Conservation (phyloP, 2,888 invertebrate genomes). For the Linnaemya tessellans region DNA sequence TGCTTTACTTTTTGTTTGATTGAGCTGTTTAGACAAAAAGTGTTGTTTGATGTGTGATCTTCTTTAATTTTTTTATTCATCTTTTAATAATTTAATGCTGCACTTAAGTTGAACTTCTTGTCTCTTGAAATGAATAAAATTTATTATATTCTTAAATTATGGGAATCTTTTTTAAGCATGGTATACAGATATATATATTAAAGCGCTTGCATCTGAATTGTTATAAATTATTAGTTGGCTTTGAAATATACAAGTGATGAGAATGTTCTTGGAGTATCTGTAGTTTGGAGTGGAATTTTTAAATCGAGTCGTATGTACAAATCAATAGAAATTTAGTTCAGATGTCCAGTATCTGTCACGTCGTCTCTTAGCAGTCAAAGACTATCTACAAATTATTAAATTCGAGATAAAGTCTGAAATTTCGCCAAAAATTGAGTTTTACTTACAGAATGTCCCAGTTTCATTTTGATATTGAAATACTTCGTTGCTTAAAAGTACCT, state of each 20-base stretch:
- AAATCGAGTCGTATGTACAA: no score
- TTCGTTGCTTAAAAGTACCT: no score
- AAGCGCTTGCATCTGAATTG: background rate
- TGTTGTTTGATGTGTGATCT: conserved; percentile 46
- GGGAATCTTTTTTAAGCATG: conserved; percentile 30
- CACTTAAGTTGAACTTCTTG: conserved; percentile 41
- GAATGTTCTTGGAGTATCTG: background rate
- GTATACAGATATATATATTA: background rate
- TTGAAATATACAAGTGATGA: background rate
- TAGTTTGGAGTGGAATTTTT: no score
- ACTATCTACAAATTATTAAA: no score
- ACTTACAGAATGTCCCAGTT: no score
- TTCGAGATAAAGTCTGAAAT: no score
- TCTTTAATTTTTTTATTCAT: conserved; percentile 2
- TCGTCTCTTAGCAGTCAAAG: no score
- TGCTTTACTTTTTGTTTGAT: conserved; percentile 15
- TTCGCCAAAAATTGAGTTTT: no score
- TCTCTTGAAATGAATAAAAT: conserved; percentile 41
- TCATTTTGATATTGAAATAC: no score
- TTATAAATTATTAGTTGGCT: background rate
- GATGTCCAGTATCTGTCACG: no score
- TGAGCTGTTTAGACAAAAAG: conserved; percentile 46
- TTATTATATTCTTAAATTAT: conserved; percentile 46
- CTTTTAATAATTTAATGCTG: conserved; percentile 39
- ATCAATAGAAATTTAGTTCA: no score